Conservation (phyloP, 2,113 vertebrate genomes). For the Mesocricetus auratus region DNA sequence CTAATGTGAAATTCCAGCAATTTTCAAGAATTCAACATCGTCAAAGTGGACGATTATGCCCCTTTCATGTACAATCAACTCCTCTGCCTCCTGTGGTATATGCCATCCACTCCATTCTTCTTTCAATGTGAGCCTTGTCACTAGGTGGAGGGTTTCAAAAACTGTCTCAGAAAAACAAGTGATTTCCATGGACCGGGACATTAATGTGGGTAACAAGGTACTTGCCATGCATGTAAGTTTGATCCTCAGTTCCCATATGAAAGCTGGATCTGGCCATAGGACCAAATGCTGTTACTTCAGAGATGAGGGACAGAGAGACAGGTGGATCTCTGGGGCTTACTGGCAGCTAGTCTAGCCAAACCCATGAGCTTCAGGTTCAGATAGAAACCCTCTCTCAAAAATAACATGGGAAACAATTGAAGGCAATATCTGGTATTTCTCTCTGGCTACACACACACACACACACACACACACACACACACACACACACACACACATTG, state of each 20-base stretch:
- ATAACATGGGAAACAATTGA: not conserved
- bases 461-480: not conserved
- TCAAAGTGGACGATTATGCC: not conserved
- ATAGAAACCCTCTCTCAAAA: not conserved
- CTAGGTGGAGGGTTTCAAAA: not conserved
- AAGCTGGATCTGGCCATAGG: not conserved
- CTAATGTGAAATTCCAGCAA: not conserved
- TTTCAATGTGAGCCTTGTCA: not conserved
- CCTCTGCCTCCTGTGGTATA: not conserved
- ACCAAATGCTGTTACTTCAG: not conserved
- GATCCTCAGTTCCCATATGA: not conserved
- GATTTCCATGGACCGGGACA: not conserved
- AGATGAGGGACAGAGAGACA: not conserved
- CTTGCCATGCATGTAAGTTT: not conserved
- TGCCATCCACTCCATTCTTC: not conserved
- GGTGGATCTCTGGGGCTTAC: no score
- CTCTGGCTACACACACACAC: no score
- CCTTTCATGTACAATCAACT: not conserved
- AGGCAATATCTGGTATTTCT: not conserved
- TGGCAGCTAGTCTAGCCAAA: not conserved
- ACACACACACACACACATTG: not conserved
- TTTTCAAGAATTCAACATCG: not conserved
- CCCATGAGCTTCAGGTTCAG: not conserved
- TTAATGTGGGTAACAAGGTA: not conserved
- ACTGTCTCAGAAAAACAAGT: not conserved